These are phyloP conservation scores for Lepidurus packardi DNA, from an alignment of 1,140 invertebrate species.

Conservation along the genomic window DNA sequence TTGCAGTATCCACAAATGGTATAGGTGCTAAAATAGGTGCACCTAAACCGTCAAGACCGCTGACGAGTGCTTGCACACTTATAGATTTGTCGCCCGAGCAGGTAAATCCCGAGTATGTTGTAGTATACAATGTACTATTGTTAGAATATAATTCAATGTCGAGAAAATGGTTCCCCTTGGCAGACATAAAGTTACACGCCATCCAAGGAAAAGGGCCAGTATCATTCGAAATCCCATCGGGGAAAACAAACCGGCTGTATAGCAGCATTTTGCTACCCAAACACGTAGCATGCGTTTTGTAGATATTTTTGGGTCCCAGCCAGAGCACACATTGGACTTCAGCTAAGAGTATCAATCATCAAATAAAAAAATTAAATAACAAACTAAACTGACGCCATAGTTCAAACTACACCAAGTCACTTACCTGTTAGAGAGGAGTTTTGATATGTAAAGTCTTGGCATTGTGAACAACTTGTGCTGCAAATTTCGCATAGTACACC, in stretches of 20 bases:
- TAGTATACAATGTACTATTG: neutral
- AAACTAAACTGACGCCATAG: too few species aligned
- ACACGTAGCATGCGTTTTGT: neutral
- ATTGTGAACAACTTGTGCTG: neutral
- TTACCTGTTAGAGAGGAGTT: too few species aligned
- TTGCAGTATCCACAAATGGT: neutral
- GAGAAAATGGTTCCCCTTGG: neutral
- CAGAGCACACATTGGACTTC: neutral
- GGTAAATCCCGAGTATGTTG: neutral
- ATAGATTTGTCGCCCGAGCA: neutral
- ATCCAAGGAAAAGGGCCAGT: neutral
- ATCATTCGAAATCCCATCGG: neutral
- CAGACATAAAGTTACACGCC: neutral
- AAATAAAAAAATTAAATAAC: neutral
- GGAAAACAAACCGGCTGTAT: neutral
- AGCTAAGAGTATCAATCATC: neutral
- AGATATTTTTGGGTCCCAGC: neutral
- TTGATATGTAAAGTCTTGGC: neutral
- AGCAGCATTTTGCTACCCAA: neutral
- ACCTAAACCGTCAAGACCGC: neutral
- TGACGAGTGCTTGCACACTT: neutral
- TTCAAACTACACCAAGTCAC: too few species aligned
- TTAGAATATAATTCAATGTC: neutral
- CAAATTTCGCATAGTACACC: neutral
- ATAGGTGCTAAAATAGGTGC: neutral